A percentile compares a stretch with the other conserved stretches of the same genome.
These are phyloP conservation scores for Geopemphigus sp. DNA, from an alignment of 1,140 invertebrate species.

Conservation along the genomic window DNA sequence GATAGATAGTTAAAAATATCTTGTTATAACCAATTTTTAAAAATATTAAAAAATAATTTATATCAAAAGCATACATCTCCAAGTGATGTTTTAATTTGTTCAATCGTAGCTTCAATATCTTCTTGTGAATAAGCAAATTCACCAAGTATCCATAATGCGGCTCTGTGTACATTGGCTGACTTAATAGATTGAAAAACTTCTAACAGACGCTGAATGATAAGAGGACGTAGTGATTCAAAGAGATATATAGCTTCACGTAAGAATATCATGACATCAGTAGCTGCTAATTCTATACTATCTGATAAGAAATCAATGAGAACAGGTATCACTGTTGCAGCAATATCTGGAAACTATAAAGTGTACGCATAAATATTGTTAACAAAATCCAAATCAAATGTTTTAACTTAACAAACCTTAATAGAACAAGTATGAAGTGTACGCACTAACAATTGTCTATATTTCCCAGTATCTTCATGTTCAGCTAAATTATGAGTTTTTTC, in stretches of 20 bases:
- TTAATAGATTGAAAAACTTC: conserved; percentile 81
- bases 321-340: conserved; percentile 88
- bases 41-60: conserved; percentile 3
- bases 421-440: conserved; percentile 91
- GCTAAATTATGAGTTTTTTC: conserved; percentile 82
- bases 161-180: conserved; percentile 83
- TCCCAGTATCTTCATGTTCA: conserved; percentile 92
- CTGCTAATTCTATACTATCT: conserved; percentile 90
- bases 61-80: conserved; percentile 64
- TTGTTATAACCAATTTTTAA: neutral
- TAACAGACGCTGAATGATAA: conserved; percentile 78
- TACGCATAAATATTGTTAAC: conserved; percentile 29
- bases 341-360: conserved; percentile 81
- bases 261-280: conserved; percentile 91
- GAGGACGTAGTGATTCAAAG: conserved; percentile 75
- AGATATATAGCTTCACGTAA: conserved; percentile 92
- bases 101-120: conserved; percentile 79
- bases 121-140: conserved; percentile 82
- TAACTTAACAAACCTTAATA: conserved; percentile 66
- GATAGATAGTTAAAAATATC: too few species aligned
- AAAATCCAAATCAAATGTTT: neutral
- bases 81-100: conserved; percentile 71
- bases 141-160: conserved; percentile 96
- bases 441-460: conserved; percentile 93
- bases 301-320: conserved; percentile 95